A percentile compares a stretch with the other conserved stretches of the same genome.
Conservation (phyloP, 2,113 vertebrate species). For the Caranx ignobilis region DNA sequence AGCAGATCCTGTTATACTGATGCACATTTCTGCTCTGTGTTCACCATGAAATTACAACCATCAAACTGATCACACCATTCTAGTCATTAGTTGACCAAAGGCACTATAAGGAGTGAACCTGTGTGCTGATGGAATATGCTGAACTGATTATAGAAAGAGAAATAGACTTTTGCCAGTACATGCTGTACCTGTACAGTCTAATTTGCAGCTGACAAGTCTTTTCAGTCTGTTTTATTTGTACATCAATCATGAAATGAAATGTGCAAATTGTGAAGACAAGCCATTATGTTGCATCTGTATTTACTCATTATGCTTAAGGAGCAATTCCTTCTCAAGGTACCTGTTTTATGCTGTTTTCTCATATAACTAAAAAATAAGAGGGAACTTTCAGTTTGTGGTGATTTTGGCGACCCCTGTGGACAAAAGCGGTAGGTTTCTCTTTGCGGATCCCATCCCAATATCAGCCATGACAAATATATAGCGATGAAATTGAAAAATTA, state of each 20-base stretch:
- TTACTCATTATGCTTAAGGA: not conserved
- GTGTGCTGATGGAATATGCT: constrained; percentile 8
- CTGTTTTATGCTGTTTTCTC: not conserved
- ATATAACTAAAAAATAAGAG: not conserved
- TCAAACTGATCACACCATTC: not conserved
- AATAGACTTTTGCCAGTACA: not conserved
- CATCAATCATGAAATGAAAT: not conserved
- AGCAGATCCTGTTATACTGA: constrained; percentile 6
- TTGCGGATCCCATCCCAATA: not conserved
- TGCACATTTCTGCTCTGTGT: not conserved
- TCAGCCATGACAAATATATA: too few relatives aligned
- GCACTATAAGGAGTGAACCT: not conserved
- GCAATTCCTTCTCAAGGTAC: not conserved
- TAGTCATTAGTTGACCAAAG: constrained; percentile 23
- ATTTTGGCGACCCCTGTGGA: too few relatives aligned
- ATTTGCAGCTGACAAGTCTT: not conserved
- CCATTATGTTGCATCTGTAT: not conserved
- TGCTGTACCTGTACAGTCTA: not conserved
- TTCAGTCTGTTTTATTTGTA: not conserved
- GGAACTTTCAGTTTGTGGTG: not conserved
- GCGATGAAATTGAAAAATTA: too few relatives aligned
- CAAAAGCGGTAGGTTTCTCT: too few relatives aligned
- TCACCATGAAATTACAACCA: not conserved
- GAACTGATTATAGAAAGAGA: constrained; percentile 10
- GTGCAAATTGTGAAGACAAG: not conserved